A percentile compares a stretch with the other conserved stretches of the same genome.
phyloP scores from a whole-genome alignment of 2,888 invertebrate genomes.

The Thelaira solivaga region DNA sequence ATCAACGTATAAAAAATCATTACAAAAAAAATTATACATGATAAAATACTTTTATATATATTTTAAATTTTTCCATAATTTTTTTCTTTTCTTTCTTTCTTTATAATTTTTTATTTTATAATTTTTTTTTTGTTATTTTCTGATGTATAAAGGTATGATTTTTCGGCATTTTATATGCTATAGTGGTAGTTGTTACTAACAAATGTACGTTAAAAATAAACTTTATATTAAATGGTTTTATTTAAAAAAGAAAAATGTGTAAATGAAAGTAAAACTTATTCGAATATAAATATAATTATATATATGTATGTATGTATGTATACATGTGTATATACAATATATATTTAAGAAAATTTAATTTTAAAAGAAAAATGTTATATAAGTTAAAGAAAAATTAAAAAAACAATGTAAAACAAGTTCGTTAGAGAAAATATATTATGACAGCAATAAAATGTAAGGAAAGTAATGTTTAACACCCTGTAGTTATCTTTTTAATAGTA shows the following conservation, averaged over 20 bases:
- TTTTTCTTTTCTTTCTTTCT: slow-evolving; percentile 28
- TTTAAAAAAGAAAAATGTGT: slow-evolving; percentile 6
- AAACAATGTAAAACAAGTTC: slow-evolving; percentile 27
- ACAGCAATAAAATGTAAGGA: slow-evolving; percentile 31
- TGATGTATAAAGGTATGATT: slow-evolving; percentile 37
- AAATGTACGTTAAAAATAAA: slow-evolving; percentile 50
- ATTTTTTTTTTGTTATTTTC: slow-evolving; percentile 48
- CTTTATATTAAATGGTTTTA: slow-evolving; percentile 31
- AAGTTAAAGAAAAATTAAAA: slow-evolving; percentile 12
- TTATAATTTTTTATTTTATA: slow-evolving; percentile 29
- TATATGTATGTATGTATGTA: too few species aligned
- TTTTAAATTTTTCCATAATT: slow-evolving; percentile 14
- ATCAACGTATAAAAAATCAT: slow-evolving; percentile 60
- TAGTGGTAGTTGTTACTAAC: slow-evolving; percentile 48
- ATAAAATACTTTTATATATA: slow-evolving; percentile 58
- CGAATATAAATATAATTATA: not conserved
- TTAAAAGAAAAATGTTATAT: slow-evolving; percentile 8
- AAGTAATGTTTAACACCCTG: slow-evolving; percentile 61
- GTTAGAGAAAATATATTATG: slow-evolving; percentile 2
- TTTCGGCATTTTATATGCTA: slow-evolving; percentile 50
- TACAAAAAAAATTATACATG: slow-evolving; percentile 62
- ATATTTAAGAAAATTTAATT: not conserved
- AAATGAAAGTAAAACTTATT: slow-evolving; percentile 32
- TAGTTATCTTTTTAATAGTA: slow-evolving; percentile 53
- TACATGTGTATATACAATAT: too few species aligned